Conservation (phyloP, 2,888 invertebrate genomes). For the Caenorhabditis doughertyi region DNA sequence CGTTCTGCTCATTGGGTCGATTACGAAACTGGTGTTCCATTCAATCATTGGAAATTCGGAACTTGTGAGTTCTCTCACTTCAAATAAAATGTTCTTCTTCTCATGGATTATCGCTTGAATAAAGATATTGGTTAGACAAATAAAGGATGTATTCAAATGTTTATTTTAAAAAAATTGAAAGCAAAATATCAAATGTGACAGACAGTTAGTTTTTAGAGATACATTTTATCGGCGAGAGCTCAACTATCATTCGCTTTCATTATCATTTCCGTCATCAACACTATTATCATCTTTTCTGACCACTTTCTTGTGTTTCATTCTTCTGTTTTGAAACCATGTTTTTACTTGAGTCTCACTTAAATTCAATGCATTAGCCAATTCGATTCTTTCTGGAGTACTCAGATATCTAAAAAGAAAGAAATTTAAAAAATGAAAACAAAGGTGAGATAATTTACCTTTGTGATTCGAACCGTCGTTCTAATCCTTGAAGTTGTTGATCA, state of each 20-base stretch:
- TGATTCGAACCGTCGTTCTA: conserved; percentile 79
- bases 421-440: not conserved
- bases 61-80: conserved; percentile 15
- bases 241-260: conserved; percentile 50
- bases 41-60: conserved; percentile 5
- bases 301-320: conserved; percentile 97
- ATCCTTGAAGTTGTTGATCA: conserved; percentile 84
- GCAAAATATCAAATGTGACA: not conserved
- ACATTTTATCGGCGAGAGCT: not conserved
- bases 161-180: too few relatives aligned
- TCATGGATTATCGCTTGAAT: too few relatives aligned
- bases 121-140: too few relatives aligned
- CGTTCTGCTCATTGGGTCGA: not conserved
- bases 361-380: conserved; percentile 81
- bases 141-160: too few relatives aligned
- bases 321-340: conserved; percentile 97
- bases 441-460: conserved; percentile 65
- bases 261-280: conserved; percentile 56
- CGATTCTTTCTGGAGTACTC: conserved; percentile 81
- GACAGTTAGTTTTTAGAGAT: not conserved
- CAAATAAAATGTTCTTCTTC: not conserved
- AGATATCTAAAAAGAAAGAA: conserved; percentile 70
- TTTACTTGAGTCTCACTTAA: conserved; percentile 85
- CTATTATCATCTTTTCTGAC: conserved; percentile 83
- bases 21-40: not conserved